These are phyloP conservation scores for Phalloptychus januarius DNA, from an alignment of 2,797 vertebrate species.

Conservation along the genomic window DNA sequence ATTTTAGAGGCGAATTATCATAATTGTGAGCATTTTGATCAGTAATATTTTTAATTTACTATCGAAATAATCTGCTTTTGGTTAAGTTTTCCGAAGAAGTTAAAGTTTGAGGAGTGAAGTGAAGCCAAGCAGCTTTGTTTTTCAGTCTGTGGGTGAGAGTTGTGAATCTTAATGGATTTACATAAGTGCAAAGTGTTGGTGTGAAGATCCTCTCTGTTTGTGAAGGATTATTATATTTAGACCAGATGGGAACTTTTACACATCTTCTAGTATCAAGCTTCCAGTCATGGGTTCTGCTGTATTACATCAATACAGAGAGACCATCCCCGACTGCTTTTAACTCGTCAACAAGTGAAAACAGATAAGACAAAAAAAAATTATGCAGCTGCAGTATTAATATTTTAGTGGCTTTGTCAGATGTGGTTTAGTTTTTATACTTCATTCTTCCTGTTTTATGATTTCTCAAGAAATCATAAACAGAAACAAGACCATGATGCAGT, in stretches of 20 bases:
- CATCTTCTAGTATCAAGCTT: not conserved
- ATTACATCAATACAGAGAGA: not conserved
- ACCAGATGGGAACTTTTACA: not conserved
- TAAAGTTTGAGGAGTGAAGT: conserved; percentile 25
- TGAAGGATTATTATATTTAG: conserved; percentile 6
- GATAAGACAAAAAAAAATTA: not conserved
- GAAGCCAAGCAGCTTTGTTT: conserved; percentile 16
- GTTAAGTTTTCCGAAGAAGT: conserved; percentile 4
- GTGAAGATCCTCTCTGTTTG: conserved; percentile 12
- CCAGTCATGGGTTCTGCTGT: not conserved
- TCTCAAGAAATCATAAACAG: not conserved
- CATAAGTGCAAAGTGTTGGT: not conserved
- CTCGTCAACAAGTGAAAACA: not conserved
- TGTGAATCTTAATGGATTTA: conserved; percentile 16
- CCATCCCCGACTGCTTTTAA: not conserved
- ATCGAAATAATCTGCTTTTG: conserved; percentile 4
- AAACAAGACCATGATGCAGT: not conserved
- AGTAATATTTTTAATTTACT: not conserved
- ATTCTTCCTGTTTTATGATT: not conserved
- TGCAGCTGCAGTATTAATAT: too few species aligned
- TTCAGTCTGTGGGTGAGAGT: not conserved
- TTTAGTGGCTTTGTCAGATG: too few species aligned
- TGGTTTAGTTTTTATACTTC: not conserved
- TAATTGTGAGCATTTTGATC: not conserved
- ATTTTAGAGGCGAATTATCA: conserved; percentile 14